Conservation (phyloP, 1,140 invertebrate genomes). For the Drosophila paulistorum region DNA sequence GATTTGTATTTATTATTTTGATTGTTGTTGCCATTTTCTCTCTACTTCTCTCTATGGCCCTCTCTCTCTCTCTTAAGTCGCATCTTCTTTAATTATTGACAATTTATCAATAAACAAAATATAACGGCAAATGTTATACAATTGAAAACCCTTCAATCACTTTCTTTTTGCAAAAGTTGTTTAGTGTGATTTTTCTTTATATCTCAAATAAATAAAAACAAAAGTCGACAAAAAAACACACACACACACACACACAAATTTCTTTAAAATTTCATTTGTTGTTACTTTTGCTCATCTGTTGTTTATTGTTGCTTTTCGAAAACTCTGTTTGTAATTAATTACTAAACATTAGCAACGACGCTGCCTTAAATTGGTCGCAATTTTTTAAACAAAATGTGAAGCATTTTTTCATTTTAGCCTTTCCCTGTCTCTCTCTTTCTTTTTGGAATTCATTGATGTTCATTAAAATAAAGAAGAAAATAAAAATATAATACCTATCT, state of each 20-base stretch:
- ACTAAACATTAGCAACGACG: slow-evolving; percentile 57
- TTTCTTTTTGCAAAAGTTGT: slow-evolving; percentile 41
- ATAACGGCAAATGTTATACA: slow-evolving; percentile 61
- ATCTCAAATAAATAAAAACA: slow-evolving; percentile 29
- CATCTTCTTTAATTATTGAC: slow-evolving; percentile 55
- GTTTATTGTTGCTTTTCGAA: neutral
- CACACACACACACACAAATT: neutral
- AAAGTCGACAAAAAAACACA: slow-evolving; percentile 5
- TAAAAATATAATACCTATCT: too few relatives aligned
- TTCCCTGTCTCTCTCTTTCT: neutral
- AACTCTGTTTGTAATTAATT: slow-evolving; percentile 47
- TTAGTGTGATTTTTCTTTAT: slow-evolving; percentile 37
- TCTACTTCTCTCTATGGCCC: neutral
- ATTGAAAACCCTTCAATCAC: slow-evolving; percentile 58
- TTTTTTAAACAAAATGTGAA: slow-evolving; percentile 28
- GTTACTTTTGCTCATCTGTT: slow-evolving; percentile 2
- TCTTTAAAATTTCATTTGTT: slow-evolving; percentile 4
- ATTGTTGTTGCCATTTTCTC: neutral
- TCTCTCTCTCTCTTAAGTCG: slow-evolving; percentile 10
- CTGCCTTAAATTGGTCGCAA: slow-evolving; percentile 42
- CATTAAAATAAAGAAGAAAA: too few relatives aligned
- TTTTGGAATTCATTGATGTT: too few relatives aligned
- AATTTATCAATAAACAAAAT: slow-evolving; percentile 54
- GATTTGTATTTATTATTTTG: neutral
- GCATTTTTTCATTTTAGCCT: slow-evolving; percentile 7